A percentile compares a stretch with the other conserved stretches of the same genome.
These are phyloP conservation scores for Standfussiana lucernea DNA, from an alignment of 2,888 invertebrate species.

Conservation along the genomic window DNA sequence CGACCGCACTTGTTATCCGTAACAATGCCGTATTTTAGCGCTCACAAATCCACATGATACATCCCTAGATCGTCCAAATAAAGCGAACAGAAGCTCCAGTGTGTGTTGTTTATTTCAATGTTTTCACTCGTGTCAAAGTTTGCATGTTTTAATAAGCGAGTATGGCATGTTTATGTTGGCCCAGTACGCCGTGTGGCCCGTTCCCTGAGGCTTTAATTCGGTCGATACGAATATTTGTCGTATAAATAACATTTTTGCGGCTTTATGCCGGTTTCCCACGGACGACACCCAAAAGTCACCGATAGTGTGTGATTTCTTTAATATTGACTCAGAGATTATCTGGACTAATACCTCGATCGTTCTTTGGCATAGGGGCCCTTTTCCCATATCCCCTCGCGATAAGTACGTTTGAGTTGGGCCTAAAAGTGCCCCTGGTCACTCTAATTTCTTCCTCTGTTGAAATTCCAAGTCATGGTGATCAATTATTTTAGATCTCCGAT, in stretches of 20 bases:
- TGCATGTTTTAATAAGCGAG: conserved; percentile 64
- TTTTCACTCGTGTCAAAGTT: conserved; percentile 53
- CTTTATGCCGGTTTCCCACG: conserved; percentile 65
- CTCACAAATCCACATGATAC: conserved; percentile 49
- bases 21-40: conserved; percentile 60
- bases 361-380: conserved; percentile 67
- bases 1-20: conserved; percentile 49
- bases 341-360: conserved; percentile 71
- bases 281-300: conserved; percentile 64
- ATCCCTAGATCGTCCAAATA: conserved; percentile 23
- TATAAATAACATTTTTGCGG: conserved; percentile 59
- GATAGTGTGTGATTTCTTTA: conserved; percentile 60
- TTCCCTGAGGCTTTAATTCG: conserved; percentile 68
- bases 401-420: conserved; percentile 83
- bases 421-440: conserved; percentile 84
- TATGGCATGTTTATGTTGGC: conserved; percentile 64
- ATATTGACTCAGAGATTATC: conserved; percentile 69
- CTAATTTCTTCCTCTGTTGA: conserved; percentile 86
- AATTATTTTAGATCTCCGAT: conserved; percentile 58
- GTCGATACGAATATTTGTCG: conserved; percentile 63
- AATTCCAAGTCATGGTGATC: conserved; percentile 72
- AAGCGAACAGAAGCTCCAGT: conserved; percentile 44
- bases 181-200: conserved; percentile 59
- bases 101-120: conserved; percentile 52
- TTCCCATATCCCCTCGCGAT: conserved; percentile 86